Percentiles rank a stretch among this genome's conserved stretches.
These are phyloP conservation scores for Diplolepis rosae DNA, from an alignment of 2,888 invertebrate genomes.

Conservation along the genomic window DNA sequence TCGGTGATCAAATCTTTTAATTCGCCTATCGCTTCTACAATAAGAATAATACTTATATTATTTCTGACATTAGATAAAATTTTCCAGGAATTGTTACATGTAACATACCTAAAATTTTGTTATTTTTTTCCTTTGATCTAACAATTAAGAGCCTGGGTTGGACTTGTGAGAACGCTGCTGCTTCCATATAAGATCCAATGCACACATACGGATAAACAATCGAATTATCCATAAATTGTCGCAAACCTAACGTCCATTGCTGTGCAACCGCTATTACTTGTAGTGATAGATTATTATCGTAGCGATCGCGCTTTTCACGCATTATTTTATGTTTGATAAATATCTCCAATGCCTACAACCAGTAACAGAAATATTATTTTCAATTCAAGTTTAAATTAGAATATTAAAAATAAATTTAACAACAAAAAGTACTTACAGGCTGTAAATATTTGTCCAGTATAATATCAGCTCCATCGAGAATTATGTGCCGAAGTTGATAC, in stretches of 20 bases:
- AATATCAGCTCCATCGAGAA: slow-evolving; percentile 83
- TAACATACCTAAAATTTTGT: slow-evolving; percentile 69
- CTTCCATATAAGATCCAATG: slow-evolving; percentile 84
- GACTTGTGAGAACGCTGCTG: slow-evolving; percentile 81
- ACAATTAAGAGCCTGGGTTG: slow-evolving; percentile 74
- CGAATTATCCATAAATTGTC: slow-evolving; percentile 75
- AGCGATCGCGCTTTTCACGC: slow-evolving; percentile 39
- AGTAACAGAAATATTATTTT: not conserved
- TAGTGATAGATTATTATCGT: slow-evolving; percentile 59
- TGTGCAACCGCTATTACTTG: slow-evolving; percentile 79
- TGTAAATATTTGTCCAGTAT: slow-evolving; percentile 76
- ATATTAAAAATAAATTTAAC: not conserved
- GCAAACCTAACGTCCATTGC: slow-evolving; percentile 79
- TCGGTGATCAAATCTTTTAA: slow-evolving; percentile 68
- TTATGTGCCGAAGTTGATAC: slow-evolving; percentile 79
- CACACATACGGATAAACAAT: slow-evolving; percentile 79
- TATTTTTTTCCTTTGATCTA: slow-evolving; percentile 73
- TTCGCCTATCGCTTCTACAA: slow-evolving; percentile 74
- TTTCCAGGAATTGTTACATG: no score
- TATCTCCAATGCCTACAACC: slow-evolving; percentile 49
- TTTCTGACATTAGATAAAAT: not conserved
- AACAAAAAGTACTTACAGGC: slow-evolving; percentile 51
- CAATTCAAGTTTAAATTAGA: not conserved
- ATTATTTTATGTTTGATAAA: slow-evolving; percentile 54
- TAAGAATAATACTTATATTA: no score